These are phyloP conservation scores for Callyntrura guangdongensis DNA, from an alignment of 2,888 invertebrate species.

Conservation along the genomic window DNA sequence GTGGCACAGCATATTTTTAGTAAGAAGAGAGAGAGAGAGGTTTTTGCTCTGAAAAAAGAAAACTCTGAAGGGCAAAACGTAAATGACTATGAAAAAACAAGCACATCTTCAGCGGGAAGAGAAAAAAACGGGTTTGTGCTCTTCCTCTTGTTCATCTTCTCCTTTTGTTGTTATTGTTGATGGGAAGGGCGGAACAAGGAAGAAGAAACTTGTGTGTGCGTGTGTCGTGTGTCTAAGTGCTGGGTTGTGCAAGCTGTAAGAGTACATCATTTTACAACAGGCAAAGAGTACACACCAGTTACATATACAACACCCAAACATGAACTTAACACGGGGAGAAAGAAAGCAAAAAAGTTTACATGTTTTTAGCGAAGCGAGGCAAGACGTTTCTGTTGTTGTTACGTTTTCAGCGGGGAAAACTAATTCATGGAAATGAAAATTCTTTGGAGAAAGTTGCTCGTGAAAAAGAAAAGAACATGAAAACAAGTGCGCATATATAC, in stretches of 20 bases:
- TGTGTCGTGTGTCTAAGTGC: not conserved
- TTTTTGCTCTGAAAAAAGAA: constrained; percentile 10
- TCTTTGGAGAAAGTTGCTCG: constrained; percentile 68
- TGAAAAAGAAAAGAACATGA: not conserved
- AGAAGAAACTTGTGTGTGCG: constrained; percentile 19
- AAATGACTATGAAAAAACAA: constrained; percentile 11
- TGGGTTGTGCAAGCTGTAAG: not conserved
- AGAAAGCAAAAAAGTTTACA: constrained; percentile 60
- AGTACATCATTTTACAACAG: not conserved
- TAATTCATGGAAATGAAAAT: constrained; percentile 76
- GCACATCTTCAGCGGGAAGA: not conserved
- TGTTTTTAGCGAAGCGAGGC: constrained; percentile 46
- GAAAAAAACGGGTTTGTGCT: constrained; percentile 50
- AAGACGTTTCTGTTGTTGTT: constrained; percentile 66
- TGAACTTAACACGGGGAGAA: constrained; percentile 31
- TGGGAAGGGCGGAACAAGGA: constrained; percentile 73
- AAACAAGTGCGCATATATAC: not conserved
- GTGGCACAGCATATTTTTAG: not conserved
- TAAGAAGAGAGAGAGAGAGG: not conserved
- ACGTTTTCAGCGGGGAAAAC: constrained; percentile 63
- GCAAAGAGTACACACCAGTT: not conserved
- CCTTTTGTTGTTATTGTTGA: constrained; percentile 52
- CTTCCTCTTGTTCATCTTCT: constrained; percentile 11
- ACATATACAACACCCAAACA: not conserved
- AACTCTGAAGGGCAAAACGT: constrained; percentile 57